Evolutionary conservation across 92 coral and sea anemone species (phyloP).

Genomic region (Chrysogorgia sp.): DNA sequence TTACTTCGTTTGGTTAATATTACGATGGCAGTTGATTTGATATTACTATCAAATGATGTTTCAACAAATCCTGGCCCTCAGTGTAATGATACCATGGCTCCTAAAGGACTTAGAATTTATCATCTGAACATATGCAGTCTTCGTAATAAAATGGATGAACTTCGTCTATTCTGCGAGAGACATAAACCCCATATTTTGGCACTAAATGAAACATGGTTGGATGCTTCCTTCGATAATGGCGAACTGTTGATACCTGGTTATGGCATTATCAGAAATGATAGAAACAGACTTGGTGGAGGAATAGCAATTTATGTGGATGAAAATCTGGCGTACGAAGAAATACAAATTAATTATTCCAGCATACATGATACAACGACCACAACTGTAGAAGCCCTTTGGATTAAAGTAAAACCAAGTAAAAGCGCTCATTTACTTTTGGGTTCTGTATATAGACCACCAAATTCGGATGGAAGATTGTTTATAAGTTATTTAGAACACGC

Average conservation of each 20-base stretch:
- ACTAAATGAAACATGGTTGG: constrained; percentile 31
- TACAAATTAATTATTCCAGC: background rate
- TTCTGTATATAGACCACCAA: background rate
- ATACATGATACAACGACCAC: too few relatives aligned
- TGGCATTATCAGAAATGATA: background rate
- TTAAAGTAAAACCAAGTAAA: background rate
- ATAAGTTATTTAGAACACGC: background rate
- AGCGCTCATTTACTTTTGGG: background rate
- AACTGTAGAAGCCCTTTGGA: background rate
- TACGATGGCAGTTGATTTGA: too few relatives aligned
- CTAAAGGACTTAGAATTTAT: constrained; percentile 10
- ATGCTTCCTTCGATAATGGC: constrained; percentile 10
- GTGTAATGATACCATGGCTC: background rate
- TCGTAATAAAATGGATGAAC: constrained; percentile 17
- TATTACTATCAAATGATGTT: constrained; percentile 29
- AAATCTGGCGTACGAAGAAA: background rate
- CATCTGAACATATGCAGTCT: constrained; percentile 32
- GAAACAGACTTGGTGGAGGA: constrained; percentile 28
- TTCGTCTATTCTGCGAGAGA: constrained; percentile 15
- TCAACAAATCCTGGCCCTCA: constrained; percentile 40
- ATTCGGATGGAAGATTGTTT: background rate
- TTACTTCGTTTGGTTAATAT: too few relatives aligned
- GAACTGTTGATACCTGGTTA: constrained; percentile 23
- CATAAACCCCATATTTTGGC: constrained; percentile 23
- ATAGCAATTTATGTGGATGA: constrained; percentile 11